Percentiles rank a stretch among this genome's conserved stretches.
Evolutionary conservation across 2,797 vertebrate genomes (phyloP).

Genomic region (Coccyzus lansbergi): DNA sequence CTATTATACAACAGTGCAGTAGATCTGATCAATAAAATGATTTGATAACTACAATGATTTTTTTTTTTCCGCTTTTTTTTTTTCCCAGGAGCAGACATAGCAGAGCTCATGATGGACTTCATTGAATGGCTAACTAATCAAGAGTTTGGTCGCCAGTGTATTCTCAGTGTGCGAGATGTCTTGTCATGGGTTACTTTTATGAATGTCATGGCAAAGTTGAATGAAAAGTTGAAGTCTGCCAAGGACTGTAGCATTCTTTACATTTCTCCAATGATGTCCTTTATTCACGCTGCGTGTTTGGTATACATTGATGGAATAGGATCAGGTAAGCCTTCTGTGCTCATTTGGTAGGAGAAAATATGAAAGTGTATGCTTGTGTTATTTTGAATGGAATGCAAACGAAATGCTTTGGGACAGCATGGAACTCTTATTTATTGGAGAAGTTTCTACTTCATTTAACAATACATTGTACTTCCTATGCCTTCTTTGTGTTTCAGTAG

Average conservation of each 20-base stretch:
- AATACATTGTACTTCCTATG: accelerated
- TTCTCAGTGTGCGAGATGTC: conserved; percentile 91
- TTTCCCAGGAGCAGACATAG: conserved; percentile 86
- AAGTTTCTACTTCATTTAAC: not conserved
- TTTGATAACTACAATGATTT: not conserved
- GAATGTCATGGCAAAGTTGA: conserved; percentile 84
- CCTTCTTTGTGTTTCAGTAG: not conserved
- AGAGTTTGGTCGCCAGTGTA: conserved; percentile 91
- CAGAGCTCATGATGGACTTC: conserved; percentile 94
- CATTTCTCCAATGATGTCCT: conserved; percentile 83
- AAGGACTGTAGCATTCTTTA: conserved; percentile 68
- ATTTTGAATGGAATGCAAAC: not conserved
- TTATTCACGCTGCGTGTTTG: conserved; percentile 93
- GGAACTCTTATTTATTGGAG: not conserved
- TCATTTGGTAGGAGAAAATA: not conserved
- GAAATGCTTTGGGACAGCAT: not conserved
- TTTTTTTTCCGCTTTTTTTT: not conserved
- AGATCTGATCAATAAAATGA: not conserved
- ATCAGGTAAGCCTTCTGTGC: conserved; percentile 82
- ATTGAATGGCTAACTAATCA: conserved; percentile 91
- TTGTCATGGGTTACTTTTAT: conserved; percentile 95
- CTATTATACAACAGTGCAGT: not conserved
- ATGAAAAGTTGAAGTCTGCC: conserved; percentile 73
- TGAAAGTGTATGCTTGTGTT: not conserved
- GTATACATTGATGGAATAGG: conserved; percentile 95